Evolutionary conservation across 1,140 invertebrate genomes (phyloP).

Genomic region (Sitophilus oryzae): DNA sequence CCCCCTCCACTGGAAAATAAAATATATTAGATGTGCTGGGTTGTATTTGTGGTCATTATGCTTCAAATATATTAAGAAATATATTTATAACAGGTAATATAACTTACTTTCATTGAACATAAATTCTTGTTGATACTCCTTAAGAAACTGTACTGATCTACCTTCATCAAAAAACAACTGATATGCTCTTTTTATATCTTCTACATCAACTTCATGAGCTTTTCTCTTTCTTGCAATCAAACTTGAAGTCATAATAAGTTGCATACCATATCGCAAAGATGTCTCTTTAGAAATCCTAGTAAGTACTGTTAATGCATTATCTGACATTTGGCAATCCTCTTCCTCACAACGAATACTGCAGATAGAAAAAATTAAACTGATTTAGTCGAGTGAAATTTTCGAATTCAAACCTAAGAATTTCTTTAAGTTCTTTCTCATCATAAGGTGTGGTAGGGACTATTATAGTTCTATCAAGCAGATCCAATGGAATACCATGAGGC

Average conservation of each 20-base stretch:
- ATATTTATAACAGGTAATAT: not conserved
- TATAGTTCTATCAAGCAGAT: conserved; percentile 91
- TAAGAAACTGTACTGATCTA: conserved; percentile 86
- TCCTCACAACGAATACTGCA: conserved; percentile 73
- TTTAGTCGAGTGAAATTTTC: not conserved
- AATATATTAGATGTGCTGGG: not conserved
- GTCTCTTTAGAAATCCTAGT: conserved; percentile 90
- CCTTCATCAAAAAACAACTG: conserved; percentile 90
- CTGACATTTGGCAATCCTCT: conserved; percentile 93
- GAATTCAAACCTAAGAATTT: conserved; percentile 72
- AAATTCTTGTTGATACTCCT: conserved; percentile 94
- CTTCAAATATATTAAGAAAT: not conserved
- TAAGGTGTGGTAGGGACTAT: conserved; percentile 91
- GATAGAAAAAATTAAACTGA: conserved; percentile 4
- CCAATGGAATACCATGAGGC: conserved; percentile 95
- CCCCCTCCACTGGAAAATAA: conserved; percentile 17
- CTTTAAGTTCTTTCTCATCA: conserved; percentile 79
- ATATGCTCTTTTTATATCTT: conserved; percentile 94
- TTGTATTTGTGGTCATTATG: not conserved
- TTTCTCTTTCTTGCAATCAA: conserved; percentile 79
- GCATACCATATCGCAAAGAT: conserved; percentile 95
- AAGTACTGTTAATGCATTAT: conserved; percentile 85
- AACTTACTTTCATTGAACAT: conserved; percentile 72
- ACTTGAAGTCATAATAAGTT: conserved; percentile 92
- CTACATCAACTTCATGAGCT: conserved; percentile 79